Conservation (phyloP, 1,140 invertebrate genomes). For the Zaprionus inermis region DNA sequence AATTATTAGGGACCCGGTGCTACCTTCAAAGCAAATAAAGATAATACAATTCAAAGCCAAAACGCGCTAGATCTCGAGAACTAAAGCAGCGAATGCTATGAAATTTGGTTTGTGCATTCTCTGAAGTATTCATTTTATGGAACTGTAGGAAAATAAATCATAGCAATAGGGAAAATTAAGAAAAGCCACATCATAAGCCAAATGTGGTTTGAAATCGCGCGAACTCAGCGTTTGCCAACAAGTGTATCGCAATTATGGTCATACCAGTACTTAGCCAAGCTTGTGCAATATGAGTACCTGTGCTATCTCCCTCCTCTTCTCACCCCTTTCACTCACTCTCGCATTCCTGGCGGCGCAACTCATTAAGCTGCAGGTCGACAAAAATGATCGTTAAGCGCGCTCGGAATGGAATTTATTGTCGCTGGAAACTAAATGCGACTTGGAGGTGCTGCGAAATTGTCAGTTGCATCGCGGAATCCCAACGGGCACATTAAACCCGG, state of each 20-base stretch:
- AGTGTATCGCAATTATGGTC: neutral
- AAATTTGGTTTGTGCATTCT: no score
- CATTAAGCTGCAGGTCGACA: conserved; percentile 39
- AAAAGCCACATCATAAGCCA: no score
- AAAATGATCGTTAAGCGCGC: conserved; percentile 38
- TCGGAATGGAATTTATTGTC: conserved; percentile 42
- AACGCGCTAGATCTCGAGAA: no score
- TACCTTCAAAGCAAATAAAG: no score
- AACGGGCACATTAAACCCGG: conserved; percentile 32
- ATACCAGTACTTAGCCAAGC: neutral
- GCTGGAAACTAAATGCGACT: conserved; percentile 33
- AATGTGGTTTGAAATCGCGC: neutral
- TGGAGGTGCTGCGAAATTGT: conserved; percentile 22
- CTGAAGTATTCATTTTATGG: no score
- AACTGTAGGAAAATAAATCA: no score
- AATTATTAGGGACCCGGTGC: no score
- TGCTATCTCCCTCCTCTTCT: neutral
- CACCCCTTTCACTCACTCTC: neutral
- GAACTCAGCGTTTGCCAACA: neutral
- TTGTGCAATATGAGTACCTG: neutral
- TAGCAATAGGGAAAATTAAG: no score
- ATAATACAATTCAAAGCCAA: no score
- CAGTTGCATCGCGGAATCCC: conserved; percentile 45
- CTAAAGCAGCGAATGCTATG: no score
- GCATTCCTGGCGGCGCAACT: conserved; percentile 43